Base-by-base conservation (phyloP, 1,140 invertebrate species). In the Bombus confusus region DNA sequence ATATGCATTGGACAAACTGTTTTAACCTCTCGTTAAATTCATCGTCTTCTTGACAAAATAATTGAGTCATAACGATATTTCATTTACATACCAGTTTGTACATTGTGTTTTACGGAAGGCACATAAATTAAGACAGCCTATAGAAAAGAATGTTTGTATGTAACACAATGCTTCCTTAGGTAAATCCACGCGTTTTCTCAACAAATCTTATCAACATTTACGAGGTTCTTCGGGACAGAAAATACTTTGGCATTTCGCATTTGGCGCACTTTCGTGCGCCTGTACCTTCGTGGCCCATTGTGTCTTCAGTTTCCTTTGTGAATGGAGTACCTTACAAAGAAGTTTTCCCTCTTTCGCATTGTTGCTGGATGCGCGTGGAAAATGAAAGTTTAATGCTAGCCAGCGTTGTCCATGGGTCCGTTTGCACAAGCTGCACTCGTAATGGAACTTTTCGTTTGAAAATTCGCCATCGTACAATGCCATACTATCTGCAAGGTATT, bases 311-410 rank as follows among this genome's bases (percentile, higher is more conserved):
- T 68, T 62, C 85, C 77, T 89, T 90, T 90, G 88, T 90, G 74
- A 84, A 75, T 66, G 37, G 77, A 83, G 68, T 68, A 83, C 78
- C 86, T 86, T 88, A 84, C 78, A 89, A 86, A 91, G 86, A 92
- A 52, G 68, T 22, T 86, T 69, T 69, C 80, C 68, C 64, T 80
- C 86, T 76, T 87, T 83, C 72, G 71, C 88, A 91, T 92, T 92
- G 91, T 91, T 90, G 81, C 88, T 80, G 86, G 71, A 86, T 86
- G 76, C 74, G 66, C 76, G 71, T 83, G 86, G 92, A 92, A 92
- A 92, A 92, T 91, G 92, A 90, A 92, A 92, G 91, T 92, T 92
- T 92, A 90, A 92, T 91, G 83, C 87, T 82, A 76, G 79, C 68
- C 47, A 84, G 62, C 80, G 73, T 77, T 71, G 39, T 47, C 80